Conservation (phyloP, 2,113 vertebrate genomes). For the Microtus ochrogaster region DNA sequence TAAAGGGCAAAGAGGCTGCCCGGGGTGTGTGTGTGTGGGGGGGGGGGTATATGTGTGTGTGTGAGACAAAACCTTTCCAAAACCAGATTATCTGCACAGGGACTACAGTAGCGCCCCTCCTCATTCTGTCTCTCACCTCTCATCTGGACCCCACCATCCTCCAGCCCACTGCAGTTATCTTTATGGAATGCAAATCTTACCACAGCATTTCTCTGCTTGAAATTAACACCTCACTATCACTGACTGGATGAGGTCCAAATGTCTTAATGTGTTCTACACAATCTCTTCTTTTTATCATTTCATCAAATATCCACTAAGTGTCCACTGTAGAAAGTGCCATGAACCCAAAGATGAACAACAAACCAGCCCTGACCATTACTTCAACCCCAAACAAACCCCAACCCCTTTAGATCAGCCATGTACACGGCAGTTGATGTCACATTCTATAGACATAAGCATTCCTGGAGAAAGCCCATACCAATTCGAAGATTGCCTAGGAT, state of each 20-base stretch:
- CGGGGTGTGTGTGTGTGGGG: background rate
- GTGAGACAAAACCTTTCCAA: background rate
- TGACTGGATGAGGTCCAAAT: conserved; percentile 46
- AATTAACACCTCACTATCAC: conserved; percentile 8
- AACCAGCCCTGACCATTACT: background rate
- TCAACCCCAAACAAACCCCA: background rate
- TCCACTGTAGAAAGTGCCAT: background rate
- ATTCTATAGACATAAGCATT: background rate
- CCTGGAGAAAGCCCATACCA: conserved; percentile 4
- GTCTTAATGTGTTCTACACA: conserved; percentile 55
- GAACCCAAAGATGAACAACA: conserved; percentile 8
- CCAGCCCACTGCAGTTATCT: background rate
- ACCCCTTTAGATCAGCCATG: background rate
- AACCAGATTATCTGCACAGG: background rate
- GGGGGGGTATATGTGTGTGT: background rate
- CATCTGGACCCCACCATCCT: conserved; percentile 2
- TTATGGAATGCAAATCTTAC: conserved; percentile 56
- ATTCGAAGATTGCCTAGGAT: background rate
- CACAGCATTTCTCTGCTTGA: conserved; percentile 20
- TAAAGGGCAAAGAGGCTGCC: background rate
- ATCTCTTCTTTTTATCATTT: conserved; percentile 34
- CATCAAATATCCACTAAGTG: conserved; percentile 42
- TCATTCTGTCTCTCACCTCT: background rate
- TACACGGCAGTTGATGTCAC: background rate
- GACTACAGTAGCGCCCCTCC: background rate